Conservation (phyloP, 2,113 vertebrate species). For the Grammomys surdaster region DNA sequence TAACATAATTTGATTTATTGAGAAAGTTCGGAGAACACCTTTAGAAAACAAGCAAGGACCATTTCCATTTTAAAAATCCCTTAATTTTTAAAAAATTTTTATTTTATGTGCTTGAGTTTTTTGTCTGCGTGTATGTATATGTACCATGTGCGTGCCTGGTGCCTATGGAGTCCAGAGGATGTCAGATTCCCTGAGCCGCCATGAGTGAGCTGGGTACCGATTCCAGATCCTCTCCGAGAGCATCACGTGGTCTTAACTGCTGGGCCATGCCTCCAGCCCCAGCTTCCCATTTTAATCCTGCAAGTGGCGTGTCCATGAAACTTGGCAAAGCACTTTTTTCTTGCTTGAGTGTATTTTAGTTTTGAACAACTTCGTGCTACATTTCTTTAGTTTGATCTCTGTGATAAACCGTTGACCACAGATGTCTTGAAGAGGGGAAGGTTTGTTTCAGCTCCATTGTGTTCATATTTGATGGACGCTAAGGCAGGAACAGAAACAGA, state of each 20-base stretch:
- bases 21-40: neutral
- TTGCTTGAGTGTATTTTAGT: neutral
- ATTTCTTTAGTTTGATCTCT: neutral
- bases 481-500: neutral
- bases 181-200: neutral
- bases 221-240: neutral
- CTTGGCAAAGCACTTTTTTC: slow-evolving; percentile 19
- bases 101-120: neutral
- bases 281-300: neutral
- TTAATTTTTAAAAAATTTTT: neutral
- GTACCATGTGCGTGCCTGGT: neutral
- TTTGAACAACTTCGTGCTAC: slow-evolving; percentile 8
- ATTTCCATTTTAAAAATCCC: neutral
- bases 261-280: neutral
- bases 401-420: neutral
- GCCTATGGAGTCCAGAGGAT: neutral
- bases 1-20: neutral
- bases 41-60: neutral
- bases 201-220: neutral
- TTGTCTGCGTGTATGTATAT: neutral
- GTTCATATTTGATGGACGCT: neutral
- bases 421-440: neutral
- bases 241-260: too few relatives aligned
- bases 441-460: neutral
- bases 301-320: neutral